Evolutionary conservation across 2,888 invertebrate species (phyloP).

Genomic region (Mongoloraphidia duomilia): DNA sequence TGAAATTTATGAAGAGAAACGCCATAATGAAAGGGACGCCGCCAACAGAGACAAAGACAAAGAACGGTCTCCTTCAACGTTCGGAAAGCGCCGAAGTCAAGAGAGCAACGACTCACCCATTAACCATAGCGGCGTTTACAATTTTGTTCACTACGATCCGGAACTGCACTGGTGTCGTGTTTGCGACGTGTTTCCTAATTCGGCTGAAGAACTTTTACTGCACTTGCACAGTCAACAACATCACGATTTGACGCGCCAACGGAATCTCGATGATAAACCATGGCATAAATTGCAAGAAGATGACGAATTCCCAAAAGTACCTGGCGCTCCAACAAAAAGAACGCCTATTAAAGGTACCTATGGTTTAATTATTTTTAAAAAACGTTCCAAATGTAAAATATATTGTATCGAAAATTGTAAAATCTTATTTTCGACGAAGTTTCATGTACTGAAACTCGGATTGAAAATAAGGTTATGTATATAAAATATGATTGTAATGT

Average conservation of each 20-base stretch:
- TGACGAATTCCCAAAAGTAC: conserved; percentile 51
- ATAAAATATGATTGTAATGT: too few species aligned
- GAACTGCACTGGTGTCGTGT: conserved; percentile 83
- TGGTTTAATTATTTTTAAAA: neutral
- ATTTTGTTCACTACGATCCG: conserved; percentile 76
- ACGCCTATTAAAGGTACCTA: conserved; percentile 64
- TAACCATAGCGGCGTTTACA: conserved; percentile 31
- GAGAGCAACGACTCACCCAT: conserved; percentile 12
- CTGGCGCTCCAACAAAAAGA: conserved; percentile 59
- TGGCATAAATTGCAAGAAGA: conserved; percentile 52
- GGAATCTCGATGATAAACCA: conserved; percentile 52
- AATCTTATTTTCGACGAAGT: too few species aligned
- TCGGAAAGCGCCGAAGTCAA: conserved; percentile 23
- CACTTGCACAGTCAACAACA: conserved; percentile 71
- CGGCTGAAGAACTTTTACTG: conserved; percentile 71
- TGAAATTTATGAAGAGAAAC: conserved; percentile 27
- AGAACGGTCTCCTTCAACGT: conserved; percentile 14
- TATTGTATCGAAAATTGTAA: too few species aligned
- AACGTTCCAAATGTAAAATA: too few species aligned
- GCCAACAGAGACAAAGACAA: conserved; percentile 18
- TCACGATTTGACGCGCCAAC: conserved; percentile 43
- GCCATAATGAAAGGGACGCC: conserved; percentile 18
- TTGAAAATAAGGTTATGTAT: too few species aligned
- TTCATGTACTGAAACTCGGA: too few species aligned
- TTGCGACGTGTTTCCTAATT: conserved; percentile 75